phyloP scores from a whole-genome alignment of 1,140 invertebrate species.

The Spodoptera litura region DNA sequence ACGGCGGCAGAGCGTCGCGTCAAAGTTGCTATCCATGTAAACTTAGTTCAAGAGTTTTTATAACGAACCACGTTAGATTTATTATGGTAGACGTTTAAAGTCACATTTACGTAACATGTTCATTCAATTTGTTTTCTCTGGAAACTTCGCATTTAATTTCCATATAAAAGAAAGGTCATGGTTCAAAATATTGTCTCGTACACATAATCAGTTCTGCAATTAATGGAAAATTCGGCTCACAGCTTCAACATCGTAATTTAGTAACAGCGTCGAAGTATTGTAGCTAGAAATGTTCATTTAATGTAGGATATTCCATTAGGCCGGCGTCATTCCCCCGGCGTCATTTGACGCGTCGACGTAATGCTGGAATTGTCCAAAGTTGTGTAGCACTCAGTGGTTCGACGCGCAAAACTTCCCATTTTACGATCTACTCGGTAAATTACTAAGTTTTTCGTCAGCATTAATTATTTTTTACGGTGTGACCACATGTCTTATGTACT shows the following conservation, averaged over 20 bases:
- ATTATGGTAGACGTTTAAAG: constrained; percentile 14
- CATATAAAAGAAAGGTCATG: not conserved
- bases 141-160: not conserved
- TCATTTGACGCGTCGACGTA: constrained; percentile 19
- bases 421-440: constrained; percentile 46
- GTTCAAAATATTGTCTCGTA: not conserved
- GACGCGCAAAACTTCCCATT: constrained; percentile 31
- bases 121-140: not conserved
- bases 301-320: constrained; percentile 40
- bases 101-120: constrained; percentile 15
- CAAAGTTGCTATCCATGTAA: constrained; percentile 22
- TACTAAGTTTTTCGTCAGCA: constrained; percentile 47
- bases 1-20: not conserved
- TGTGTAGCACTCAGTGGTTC: constrained; percentile 15
- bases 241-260: not conserved
- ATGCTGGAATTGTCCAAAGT: constrained; percentile 38
- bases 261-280: constrained; percentile 1
- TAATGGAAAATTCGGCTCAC: not conserved
- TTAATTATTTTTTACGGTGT: constrained; percentile 50
- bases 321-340: constrained; percentile 6
- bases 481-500: constrained; percentile 19
- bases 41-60: not conserved
- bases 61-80: not conserved
- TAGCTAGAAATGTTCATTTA: constrained; percentile 16
- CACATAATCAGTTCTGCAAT: not conserved